Conservation (phyloP, 2,797 vertebrate species). For the Prunella strophiata region DNA sequence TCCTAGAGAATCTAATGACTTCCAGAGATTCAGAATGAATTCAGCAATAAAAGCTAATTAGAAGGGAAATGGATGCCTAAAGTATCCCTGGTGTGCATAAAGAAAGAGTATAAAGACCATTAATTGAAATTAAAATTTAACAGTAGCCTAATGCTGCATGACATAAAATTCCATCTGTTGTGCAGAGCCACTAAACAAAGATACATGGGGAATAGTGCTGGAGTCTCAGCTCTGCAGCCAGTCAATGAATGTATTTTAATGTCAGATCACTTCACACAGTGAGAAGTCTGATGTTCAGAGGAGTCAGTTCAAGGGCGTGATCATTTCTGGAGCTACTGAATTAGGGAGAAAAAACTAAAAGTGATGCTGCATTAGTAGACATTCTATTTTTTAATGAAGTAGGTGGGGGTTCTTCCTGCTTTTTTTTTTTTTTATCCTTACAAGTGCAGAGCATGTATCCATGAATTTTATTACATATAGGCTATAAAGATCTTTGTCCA, state of each 20-base stretch:
- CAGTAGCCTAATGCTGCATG: slow-evolving; percentile 77
- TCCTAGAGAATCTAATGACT: slow-evolving; percentile 80
- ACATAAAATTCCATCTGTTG: slow-evolving; percentile 82
- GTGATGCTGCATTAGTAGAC: not conserved
- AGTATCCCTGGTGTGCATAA: slow-evolving; percentile 76
- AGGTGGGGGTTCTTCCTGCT: not conserved
- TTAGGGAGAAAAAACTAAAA: not conserved
- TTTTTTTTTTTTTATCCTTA: not conserved
- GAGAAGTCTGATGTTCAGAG: not conserved
- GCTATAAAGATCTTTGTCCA: not conserved
- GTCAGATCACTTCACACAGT: not conserved
- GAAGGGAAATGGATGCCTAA: slow-evolving; percentile 78
- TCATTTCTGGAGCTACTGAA: slow-evolving; percentile 13
- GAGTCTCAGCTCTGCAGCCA: slow-evolving; percentile 50
- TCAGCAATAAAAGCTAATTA: slow-evolving; percentile 81
- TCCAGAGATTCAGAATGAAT: slow-evolving; percentile 79
- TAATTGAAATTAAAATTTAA: slow-evolving; percentile 85
- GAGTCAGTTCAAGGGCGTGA: not conserved
- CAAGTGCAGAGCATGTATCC: not conserved
- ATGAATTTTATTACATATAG: not conserved
- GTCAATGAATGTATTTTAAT: slow-evolving; percentile 46
- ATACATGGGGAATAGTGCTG: slow-evolving; percentile 41
- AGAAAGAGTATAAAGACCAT: slow-evolving; percentile 77
- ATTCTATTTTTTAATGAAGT: not conserved
- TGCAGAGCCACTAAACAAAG: slow-evolving; percentile 69